Evolutionary conservation across 2,888 invertebrate genomes (phyloP).

Genomic region (Agrenia bidenticulata): DNA sequence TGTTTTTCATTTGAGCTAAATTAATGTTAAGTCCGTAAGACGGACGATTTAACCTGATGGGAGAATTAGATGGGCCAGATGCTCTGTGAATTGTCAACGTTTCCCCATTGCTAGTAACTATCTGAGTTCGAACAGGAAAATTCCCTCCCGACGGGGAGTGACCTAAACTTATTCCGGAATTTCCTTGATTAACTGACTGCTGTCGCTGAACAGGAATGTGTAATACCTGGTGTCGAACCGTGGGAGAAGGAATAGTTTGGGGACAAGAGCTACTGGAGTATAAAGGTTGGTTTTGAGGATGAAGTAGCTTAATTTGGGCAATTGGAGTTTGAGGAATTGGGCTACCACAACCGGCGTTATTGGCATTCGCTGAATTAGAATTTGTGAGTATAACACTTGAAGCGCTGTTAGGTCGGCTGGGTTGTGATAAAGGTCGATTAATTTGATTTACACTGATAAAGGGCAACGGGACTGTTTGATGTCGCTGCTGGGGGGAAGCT

Average conservation of each 20-base stretch:
- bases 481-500: constrained; percentile 49
- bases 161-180: constrained; percentile 13
- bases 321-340: constrained; percentile 23
- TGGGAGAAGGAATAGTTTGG: constrained; percentile 30
- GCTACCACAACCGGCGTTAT: constrained; percentile 29
- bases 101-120: constrained; percentile 52
- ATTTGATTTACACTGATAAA: constrained; percentile 45
- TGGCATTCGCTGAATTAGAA: constrained; percentile 30
- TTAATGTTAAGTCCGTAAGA: constrained; percentile 37
- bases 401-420: constrained; percentile 44
- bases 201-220: constrained; percentile 37
- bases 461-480: constrained; percentile 43
- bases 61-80: constrained; percentile 37
- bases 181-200: constrained; percentile 25
- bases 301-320: constrained; percentile 35
- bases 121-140: constrained; percentile 51
- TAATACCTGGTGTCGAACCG: constrained; percentile 33
- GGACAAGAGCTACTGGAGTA: constrained; percentile 23
- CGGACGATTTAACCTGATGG: constrained; percentile 42
- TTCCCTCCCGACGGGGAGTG: constrained; percentile 16
- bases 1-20: constrained; percentile 40
- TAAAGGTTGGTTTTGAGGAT: constrained; percentile 18
- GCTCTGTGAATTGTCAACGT: constrained; percentile 52
- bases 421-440: constrained; percentile 42
- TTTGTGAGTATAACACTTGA: constrained; percentile 41